Percentiles rank a stretch among this genome's conserved stretches.
Evolutionary conservation across 37 sponge, comb jelly and placozoan species (phyloP).

Genomic region (Corticium candelabrum): DNA sequence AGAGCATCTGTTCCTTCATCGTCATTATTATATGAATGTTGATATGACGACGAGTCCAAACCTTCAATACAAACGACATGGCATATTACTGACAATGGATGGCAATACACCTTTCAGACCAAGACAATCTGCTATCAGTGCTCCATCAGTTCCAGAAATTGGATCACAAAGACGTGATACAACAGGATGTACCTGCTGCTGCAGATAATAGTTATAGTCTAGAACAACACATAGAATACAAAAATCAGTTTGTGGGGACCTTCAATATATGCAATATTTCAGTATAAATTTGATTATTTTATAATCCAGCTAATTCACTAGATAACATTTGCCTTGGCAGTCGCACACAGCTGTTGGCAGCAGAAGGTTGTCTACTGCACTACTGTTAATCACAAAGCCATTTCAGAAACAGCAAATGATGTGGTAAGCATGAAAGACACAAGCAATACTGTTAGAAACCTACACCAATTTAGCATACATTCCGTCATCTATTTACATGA

Average conservation of each 20-base stretch:
- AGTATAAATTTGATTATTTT: background rate
- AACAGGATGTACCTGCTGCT: constrained; percentile 67
- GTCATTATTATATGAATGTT: background rate
- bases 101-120: constrained; percentile 17
- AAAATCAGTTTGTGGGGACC: constrained; percentile 42
- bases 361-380: no score
- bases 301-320: no score
- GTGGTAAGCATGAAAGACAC: no score
- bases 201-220: constrained; percentile 5
- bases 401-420: no score
- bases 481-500: no score
- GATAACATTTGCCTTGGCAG: no score
- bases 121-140: constrained; percentile 69
- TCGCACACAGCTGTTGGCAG: no score
- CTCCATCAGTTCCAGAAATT: constrained; percentile 70
- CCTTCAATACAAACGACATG: no score
- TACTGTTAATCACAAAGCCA: no score
- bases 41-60: constrained; percentile 35
- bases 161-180: constrained; percentile 85
- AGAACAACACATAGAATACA: constrained; percentile 74
- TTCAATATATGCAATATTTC: background rate
- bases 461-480: no score
- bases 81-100: background rate
- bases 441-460: no score
- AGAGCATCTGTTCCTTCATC: background rate